Evolutionary conservation across 1,140 invertebrate species (phyloP).

Genomic region (silkworm (Bombyx mori)): DNA sequence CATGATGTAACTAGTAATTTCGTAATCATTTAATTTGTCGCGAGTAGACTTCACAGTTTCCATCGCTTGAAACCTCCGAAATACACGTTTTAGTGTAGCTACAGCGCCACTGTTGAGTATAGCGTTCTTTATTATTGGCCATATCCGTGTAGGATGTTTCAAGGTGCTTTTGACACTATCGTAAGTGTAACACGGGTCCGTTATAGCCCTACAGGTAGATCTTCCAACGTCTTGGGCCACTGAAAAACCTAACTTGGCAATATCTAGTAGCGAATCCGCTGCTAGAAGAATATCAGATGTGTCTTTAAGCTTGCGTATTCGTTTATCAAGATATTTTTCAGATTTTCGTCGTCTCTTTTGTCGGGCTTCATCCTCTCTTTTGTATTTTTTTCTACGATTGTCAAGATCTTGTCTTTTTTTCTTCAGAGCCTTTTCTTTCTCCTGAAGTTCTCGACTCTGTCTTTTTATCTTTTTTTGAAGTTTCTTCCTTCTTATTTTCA

Average conservation of each 20-base stretch:
- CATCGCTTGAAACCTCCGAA: conserved; percentile 16
- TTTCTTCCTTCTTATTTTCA: conserved; percentile 6
- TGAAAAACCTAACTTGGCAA: conserved; percentile 23
- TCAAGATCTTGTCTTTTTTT: conserved; percentile 12
- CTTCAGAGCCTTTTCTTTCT: conserved; percentile 13
- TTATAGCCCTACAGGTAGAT: conserved; percentile 11
- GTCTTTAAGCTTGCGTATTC: conserved; percentile 3
- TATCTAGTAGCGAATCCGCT: conserved; percentile 25
- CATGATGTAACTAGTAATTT: conserved; percentile 22
- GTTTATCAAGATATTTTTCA: conserved; percentile 3
- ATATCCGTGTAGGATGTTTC: conserved; percentile 12
- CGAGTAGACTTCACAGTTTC: conserved; percentile 8
- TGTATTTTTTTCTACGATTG: conserved; percentile 4
- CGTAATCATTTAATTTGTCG: conserved; percentile 18
- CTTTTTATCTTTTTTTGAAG: conserved; percentile 13
- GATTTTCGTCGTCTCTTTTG: conserved; percentile 3
- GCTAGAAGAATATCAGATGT: conserved; percentile 15
- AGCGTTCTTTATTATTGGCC: conserved; percentile 7
- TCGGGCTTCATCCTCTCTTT: conserved; percentile 8
- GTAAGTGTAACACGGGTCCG: conserved; percentile 19
- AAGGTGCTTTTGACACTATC: conserved; percentile 12
- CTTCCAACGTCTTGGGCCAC: conserved; percentile 12
- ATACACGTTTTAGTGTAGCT: conserved; percentile 16
- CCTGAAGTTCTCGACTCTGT: conserved; percentile 9
- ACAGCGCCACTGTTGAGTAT: conserved; percentile 10